These are phyloP conservation scores for Drosophila testacea DNA, from an alignment of 2,888 invertebrate genomes.

Conservation along the genomic window DNA sequence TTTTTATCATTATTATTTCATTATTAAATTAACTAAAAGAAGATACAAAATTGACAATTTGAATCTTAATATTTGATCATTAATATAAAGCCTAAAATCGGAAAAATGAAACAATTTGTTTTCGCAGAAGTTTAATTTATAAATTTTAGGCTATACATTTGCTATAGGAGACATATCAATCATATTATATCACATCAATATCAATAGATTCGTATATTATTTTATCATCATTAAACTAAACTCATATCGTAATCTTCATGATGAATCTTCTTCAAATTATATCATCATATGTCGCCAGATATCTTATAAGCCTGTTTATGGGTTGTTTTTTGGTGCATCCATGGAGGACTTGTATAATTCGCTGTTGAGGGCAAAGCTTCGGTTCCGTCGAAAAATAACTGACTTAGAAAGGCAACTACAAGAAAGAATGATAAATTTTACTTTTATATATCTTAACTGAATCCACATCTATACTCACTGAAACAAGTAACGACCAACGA, in stretches of 20 bases:
- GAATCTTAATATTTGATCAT: too few species aligned
- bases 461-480: slow-evolving; percentile 8
- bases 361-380: background rate
- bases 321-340: slow-evolving; percentile 19
- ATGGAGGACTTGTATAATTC: slow-evolving; percentile 15
- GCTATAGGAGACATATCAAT: too few species aligned
- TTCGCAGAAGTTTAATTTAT: too few species aligned
- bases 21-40: too few species aligned
- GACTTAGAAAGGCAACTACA: slow-evolving; percentile 18
- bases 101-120: too few species aligned
- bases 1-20: too few species aligned
- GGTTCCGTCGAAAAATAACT: background rate
- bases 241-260: background rate
- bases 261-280: background rate
- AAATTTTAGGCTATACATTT: too few species aligned
- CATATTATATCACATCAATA: too few species aligned
- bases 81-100: too few species aligned
- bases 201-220: background rate
- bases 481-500: slow-evolving; percentile 2
- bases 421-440: background rate
- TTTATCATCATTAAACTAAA: background rate
- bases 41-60: too few species aligned
- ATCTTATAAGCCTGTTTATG: slow-evolving; percentile 37
- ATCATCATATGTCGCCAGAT: slow-evolving; percentile 31
- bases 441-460: background rate